Conservation (phyloP, 2,888 invertebrate genomes). For the Nemotelus pantherinus region DNA sequence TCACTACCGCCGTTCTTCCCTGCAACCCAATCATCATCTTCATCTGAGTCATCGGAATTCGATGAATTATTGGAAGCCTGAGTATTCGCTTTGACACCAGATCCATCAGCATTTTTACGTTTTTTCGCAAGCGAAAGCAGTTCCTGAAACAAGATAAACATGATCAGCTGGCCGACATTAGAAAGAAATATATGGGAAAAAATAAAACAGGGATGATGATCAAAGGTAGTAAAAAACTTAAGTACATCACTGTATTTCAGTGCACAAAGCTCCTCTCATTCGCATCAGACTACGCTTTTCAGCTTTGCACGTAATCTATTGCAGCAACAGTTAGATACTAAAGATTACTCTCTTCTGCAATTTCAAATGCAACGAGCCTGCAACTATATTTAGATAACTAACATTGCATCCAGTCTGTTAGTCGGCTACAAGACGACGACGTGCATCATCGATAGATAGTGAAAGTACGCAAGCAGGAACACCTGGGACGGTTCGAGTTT, state of each 20-base stretch:
- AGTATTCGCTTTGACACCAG: slow-evolving; percentile 60
- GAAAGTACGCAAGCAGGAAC: slow-evolving; percentile 33
- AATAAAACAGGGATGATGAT: background rate
- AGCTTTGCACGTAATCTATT: too few species aligned
- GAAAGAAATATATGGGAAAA: background rate
- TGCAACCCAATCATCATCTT: slow-evolving; percentile 67
- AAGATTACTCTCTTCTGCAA: too few species aligned
- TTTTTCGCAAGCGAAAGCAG: slow-evolving; percentile 82
- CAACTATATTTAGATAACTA: slow-evolving; percentile 13
- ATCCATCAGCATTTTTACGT: slow-evolving; percentile 69
- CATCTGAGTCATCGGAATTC: slow-evolving; percentile 66
- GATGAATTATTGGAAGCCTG: slow-evolving; percentile 67
- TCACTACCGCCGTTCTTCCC: slow-evolving; percentile 58
- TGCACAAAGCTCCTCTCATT: too few species aligned
- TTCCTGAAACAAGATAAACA: slow-evolving; percentile 69
- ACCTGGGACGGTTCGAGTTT: background rate
- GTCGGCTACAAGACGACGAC: slow-evolving; percentile 20
- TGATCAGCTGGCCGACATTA: background rate
- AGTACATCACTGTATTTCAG: too few species aligned
- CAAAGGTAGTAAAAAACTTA: background rate
- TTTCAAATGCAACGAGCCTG: background rate
- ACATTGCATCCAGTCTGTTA: slow-evolving; percentile 18
- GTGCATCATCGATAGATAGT: slow-evolving; percentile 20
- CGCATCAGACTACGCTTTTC: too few species aligned
- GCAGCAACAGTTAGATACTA: too few species aligned